phyloP scores from a whole-genome alignment of 1,140 invertebrate genomes.

The Bombus sibiricus region DNA sequence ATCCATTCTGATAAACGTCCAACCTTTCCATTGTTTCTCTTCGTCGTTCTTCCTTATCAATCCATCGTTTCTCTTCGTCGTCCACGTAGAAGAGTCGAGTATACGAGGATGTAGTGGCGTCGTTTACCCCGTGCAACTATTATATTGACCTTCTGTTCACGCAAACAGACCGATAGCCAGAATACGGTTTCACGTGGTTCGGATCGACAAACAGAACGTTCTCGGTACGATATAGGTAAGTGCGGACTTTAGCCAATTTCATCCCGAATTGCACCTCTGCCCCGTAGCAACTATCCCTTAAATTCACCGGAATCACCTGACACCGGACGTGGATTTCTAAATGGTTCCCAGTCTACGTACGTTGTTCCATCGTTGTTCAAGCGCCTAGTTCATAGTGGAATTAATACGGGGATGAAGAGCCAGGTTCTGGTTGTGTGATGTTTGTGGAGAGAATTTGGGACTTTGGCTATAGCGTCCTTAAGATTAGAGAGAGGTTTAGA shows the following conservation, averaged over 20 bases:
- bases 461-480: no score
- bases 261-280: conserved; percentile 15
- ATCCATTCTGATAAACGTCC: conserved; percentile 25
- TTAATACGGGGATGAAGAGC: neutral
- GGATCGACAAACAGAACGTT: conserved; percentile 26
- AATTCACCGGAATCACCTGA: conserved; percentile 22
- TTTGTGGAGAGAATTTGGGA: neutral
- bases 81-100: neutral
- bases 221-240: conserved; percentile 10
- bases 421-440: neutral
- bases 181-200: conserved; percentile 20
- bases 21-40: neutral
- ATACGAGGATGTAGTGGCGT: neutral
- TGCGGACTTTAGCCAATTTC: conserved; percentile 34
- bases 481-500: neutral
- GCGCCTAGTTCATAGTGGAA: neutral
- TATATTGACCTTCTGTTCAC: conserved; percentile 22
- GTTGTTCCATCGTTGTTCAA: neutral
- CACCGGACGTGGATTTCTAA: conserved; percentile 11
- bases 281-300: conserved; percentile 3
- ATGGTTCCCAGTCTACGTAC: neutral
- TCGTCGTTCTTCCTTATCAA: neutral
- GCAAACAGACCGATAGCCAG: conserved; percentile 43
- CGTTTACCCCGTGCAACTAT: conserved; percentile 16
- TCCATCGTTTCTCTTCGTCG: neutral